Conservation (phyloP, 2,888 invertebrate genomes). For the Busseola fusca region DNA sequence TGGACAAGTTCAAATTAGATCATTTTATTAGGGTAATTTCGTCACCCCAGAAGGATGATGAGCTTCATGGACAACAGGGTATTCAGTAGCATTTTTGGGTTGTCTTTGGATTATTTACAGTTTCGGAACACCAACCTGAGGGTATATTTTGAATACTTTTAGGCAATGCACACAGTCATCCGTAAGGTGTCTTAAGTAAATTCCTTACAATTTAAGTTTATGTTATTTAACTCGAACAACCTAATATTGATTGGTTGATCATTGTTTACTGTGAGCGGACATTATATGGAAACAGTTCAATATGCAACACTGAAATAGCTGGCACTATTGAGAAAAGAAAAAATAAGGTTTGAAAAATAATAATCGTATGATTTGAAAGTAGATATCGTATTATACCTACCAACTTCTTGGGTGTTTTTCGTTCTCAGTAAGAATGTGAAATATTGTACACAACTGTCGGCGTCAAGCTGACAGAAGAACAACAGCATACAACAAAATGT, state of each 20-base stretch:
- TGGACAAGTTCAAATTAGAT: conserved; percentile 25
- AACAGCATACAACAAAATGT: conserved; percentile 27
- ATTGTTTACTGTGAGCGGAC: not conserved
- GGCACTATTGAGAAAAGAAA: not conserved
- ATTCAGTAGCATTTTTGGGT: not conserved
- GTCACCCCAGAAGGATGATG: not conserved
- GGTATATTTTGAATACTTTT: not conserved
- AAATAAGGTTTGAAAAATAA: not conserved
- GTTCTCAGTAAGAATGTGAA: conserved; percentile 3
- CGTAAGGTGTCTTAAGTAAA: not conserved
- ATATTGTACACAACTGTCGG: conserved; percentile 13
- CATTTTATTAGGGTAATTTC: conserved; percentile 18
- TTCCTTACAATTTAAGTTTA: not conserved
- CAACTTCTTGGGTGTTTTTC: not conserved
- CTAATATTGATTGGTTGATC: not conserved
- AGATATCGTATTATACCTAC: not conserved
- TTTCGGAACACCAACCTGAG: not conserved
- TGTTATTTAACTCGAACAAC: not conserved
- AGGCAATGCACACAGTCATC: not conserved
- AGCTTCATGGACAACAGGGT: conserved; percentile 1
- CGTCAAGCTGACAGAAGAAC: conserved; percentile 16
- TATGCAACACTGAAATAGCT: not conserved
- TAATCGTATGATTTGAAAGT: not conserved
- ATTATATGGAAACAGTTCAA: not conserved
- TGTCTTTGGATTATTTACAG: not conserved